These are phyloP conservation scores for Acronicta leporina DNA, from an alignment of 2,888 invertebrate genomes.

Conservation along the genomic window DNA sequence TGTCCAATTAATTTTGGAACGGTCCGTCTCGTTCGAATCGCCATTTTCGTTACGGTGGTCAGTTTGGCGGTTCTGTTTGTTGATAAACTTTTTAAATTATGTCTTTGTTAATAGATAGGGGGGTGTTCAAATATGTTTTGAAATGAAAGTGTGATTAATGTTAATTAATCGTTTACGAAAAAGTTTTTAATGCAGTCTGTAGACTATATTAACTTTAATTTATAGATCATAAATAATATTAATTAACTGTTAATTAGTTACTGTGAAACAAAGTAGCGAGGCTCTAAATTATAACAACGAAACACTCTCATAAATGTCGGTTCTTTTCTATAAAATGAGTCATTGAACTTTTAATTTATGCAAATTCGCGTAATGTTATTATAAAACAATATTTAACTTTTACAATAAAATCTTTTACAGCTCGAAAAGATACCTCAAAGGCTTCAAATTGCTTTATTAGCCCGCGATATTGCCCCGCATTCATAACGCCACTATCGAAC, in stretches of 20 bases:
- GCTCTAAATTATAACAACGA: constrained; percentile 9
- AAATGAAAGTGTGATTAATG: constrained; percentile 18
- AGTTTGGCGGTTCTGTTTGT: constrained; percentile 61
- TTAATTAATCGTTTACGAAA: background rate
- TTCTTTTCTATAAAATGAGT: constrained; percentile 15
- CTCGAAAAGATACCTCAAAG: constrained; percentile 33
- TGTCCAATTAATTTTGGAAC: constrained; percentile 86
- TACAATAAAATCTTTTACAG: constrained; percentile 52
- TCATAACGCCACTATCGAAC: constrained; percentile 45
- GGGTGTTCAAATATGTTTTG: constrained; percentile 8
- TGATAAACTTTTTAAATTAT: constrained; percentile 50
- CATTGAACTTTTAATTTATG: constrained; percentile 32
- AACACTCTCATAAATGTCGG: constrained; percentile 18
- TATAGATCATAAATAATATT: constrained; percentile 3
- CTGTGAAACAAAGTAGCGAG: constrained; percentile 29
- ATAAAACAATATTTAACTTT: constrained; percentile 42
- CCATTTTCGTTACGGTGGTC: constrained; percentile 76
- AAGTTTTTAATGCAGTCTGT: background rate
- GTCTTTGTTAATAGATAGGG: constrained; percentile 30
- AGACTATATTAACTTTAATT: constrained; percentile 3
- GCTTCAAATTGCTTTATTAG: constrained; percentile 54
- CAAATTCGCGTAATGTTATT: constrained; percentile 30
- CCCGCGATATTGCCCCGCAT: constrained; percentile 40
- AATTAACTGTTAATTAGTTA: constrained; percentile 18
- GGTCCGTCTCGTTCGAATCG: constrained; percentile 77